phyloP scores from a whole-genome alignment of 2,113 vertebrate species.

The Emydocephalus ijimae region DNA sequence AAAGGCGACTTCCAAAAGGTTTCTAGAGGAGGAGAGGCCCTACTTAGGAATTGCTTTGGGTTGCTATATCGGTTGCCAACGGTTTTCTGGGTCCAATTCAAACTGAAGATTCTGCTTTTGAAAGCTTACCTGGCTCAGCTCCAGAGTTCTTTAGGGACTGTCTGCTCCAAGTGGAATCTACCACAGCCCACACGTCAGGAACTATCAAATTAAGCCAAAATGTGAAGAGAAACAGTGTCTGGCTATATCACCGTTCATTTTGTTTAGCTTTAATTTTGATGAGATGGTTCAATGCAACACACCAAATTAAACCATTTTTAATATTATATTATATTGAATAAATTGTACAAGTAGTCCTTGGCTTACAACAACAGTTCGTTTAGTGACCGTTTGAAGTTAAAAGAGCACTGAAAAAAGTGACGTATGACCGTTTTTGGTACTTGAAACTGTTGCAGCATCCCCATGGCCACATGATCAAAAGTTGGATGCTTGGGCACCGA shows the following conservation, averaged over 20 bases:
- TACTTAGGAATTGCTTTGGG: not conserved
- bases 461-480: not conserved
- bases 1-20: not conserved
- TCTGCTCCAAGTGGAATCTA: not conserved
- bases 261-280: not conserved
- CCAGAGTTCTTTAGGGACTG: not conserved
- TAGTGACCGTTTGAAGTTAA: not conserved
- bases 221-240: not conserved
- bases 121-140: not conserved
- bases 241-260: not conserved
- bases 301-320: not conserved
- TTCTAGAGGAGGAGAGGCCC: not conserved
- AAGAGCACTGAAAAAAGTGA: not conserved
- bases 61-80: not conserved
- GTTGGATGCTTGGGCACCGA: not conserved
- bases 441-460: not conserved
- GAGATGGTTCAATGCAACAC: not conserved
- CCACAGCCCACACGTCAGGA: not conserved
- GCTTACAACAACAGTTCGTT: not conserved
- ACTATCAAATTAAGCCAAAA: not conserved
- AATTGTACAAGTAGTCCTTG: not conserved
- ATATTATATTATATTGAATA: not conserved
- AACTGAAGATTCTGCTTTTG: not conserved
- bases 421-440: not conserved
- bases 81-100: not conserved